These are phyloP conservation scores for Scleropages formosus DNA, from an alignment of 2,797 vertebrate genomes.

Conservation along the genomic window DNA sequence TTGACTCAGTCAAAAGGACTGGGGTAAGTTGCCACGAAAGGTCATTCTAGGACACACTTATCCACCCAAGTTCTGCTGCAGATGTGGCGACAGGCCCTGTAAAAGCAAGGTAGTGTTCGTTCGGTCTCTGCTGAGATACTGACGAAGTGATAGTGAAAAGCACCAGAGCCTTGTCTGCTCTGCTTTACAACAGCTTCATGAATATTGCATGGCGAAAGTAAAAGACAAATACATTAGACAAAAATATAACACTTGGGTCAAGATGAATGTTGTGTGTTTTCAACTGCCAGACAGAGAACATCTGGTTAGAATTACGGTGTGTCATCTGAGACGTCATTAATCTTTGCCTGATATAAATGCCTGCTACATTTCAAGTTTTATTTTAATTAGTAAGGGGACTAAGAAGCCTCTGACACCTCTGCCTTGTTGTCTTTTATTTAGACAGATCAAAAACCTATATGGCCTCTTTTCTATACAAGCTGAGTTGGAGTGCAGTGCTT, in stretches of 20 bases:
- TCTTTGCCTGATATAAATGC: neutral
- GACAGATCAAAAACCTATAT: neutral
- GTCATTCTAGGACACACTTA: too few relatives aligned
- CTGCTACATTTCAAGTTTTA: neutral
- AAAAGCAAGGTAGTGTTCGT: too few relatives aligned
- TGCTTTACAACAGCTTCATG: neutral
- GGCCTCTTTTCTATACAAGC: neutral
- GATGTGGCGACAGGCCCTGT: too few relatives aligned
- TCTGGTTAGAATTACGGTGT: neutral
- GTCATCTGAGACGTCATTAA: neutral
- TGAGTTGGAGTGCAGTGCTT: neutral
- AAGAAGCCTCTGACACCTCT: neutral
- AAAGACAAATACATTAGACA: neutral
- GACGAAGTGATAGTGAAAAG: neutral
- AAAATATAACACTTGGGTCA: neutral
- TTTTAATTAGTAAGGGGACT: neutral
- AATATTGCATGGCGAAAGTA: neutral
- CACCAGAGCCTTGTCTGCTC: neutral
- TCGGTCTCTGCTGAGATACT: too few relatives aligned
- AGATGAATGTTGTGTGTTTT: conserved; percentile 10
- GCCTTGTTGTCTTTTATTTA: conserved; percentile 6
- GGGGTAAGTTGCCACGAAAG: too few relatives aligned
- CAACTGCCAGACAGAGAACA: neutral
- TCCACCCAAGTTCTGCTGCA: too few relatives aligned
- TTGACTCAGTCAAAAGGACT: too few relatives aligned